Evolutionary conservation across 2,888 invertebrate species (phyloP).

Genomic region (Vannuccia rotundouncinata): DNA sequence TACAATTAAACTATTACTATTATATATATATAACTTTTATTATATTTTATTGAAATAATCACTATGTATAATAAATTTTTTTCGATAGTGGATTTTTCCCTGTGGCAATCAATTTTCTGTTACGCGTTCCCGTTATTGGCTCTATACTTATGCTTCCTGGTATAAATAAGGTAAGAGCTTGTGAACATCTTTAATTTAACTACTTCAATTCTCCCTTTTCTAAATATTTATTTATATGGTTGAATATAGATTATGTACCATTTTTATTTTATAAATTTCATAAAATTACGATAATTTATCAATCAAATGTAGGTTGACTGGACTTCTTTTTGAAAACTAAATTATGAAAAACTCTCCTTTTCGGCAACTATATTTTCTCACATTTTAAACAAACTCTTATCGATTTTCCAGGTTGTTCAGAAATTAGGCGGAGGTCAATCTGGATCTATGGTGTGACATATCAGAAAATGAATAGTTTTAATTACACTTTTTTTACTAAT

Average conservation of each 20-base stretch:
- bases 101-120: constrained; percentile 84
- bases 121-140: constrained; percentile 84
- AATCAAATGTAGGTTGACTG: no score
- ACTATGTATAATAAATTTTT: constrained; percentile 38
- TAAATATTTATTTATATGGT: no score
- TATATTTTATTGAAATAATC: not conserved
- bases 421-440: constrained; percentile 30
- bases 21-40: no score
- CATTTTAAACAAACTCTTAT: not conserved
- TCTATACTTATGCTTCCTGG: constrained; percentile 59
- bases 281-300: no score
- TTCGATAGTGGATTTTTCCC: constrained; percentile 86
- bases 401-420: constrained; percentile 18
- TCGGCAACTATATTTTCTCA: not conserved
- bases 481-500: no score
- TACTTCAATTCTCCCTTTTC: no score
- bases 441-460: constrained; percentile 32
- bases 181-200: not conserved
- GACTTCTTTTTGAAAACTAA: no score
- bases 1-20: no score
- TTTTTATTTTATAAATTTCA: not conserved
- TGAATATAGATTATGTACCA: not conserved
- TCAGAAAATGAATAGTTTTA: no score
- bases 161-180: constrained; percentile 30
- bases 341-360: not conserved